Evolutionary conservation across 2,888 invertebrate genomes (phyloP), one percentile per base, ranked within the genome.

Genomic region (Dioctria linearis): DNA sequence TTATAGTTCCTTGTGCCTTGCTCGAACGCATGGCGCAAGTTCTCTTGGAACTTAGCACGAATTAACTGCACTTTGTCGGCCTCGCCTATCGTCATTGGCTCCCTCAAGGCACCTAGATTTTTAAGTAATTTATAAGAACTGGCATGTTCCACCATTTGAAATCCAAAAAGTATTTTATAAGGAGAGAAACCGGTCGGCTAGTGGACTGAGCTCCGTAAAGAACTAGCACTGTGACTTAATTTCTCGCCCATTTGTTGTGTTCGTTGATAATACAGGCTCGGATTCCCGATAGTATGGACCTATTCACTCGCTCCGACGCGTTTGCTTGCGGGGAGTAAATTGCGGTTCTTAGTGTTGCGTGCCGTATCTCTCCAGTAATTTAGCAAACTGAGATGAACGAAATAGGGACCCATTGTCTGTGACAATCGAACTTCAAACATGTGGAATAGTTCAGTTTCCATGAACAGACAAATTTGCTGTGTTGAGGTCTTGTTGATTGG

Each of bases 251-350:
- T 5, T 40, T 39, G 6, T 43, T 8, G 25, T 76, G 57, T n/a
- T 59, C 76, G 37, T 61, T 25, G 3, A 13, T 3, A 3, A 76
- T 43, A 25, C 59, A 76, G 3, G 76, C 76, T n/a, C 59, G 54
- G 59, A 61, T 76, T 4, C 11, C 76, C 3, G 59, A 40, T 13
- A 76, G 25, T 3, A 76, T 59, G 0, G 76, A 76, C 13, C 76
- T 42, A 13, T 76, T 76, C 1, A 76, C 76, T 5, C 76, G 42
- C 63, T 76, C 76, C 0, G 76, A 76, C 3, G 59, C 76, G 13
- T 76, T 76, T 2, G 42, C 61, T 9, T 61, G 13, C n/a, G 40
- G 69, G 4, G 46, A 46, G 6, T 69, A 69, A 11, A 49, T 5
- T 5, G 69, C 69, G 0, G 46, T 69, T 1, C 69, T 43, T 13